phyloP scores from a whole-genome alignment of 2,797 vertebrate species.

The Eremophila alpestris region DNA sequence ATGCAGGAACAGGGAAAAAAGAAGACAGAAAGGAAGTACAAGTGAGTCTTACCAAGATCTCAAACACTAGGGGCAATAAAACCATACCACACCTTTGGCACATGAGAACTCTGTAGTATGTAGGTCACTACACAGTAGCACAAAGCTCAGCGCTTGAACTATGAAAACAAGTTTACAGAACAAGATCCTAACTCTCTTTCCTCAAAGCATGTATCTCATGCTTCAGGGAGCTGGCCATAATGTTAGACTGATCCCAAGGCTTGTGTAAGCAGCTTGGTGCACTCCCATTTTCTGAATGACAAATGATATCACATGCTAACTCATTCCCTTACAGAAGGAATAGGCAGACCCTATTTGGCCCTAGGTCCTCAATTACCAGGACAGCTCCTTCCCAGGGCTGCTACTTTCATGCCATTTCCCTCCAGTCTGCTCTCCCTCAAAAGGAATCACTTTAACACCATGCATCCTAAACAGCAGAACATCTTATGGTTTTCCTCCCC shows the following conservation, averaged over 20 bases:
- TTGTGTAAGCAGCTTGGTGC: not conserved
- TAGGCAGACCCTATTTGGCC: not conserved
- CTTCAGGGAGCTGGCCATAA: not conserved
- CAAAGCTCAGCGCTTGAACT: not conserved
- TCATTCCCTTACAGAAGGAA: not conserved
- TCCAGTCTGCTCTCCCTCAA: not conserved
- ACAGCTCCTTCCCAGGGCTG: not conserved
- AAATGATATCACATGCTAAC: not conserved
- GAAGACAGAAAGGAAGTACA: not conserved
- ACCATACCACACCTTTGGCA: not conserved
- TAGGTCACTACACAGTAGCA: not conserved
- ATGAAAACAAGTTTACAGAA: not conserved
- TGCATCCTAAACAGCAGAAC: fast-evolving
- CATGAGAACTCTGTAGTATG: not conserved
- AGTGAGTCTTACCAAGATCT: not conserved
- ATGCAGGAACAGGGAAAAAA: not conserved
- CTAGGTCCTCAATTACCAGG: not conserved
- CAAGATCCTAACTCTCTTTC: not conserved
- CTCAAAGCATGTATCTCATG: not conserved
- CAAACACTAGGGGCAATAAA: not conserved
- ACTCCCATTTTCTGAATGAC: not conserved
- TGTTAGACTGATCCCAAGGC: not conserved
- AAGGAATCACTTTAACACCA: not conserved
- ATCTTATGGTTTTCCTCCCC: not conserved
- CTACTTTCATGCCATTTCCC: not conserved